phyloP scores from a whole-genome alignment of 2,113 vertebrate genomes.

The Rhabdomys dilectus region DNA sequence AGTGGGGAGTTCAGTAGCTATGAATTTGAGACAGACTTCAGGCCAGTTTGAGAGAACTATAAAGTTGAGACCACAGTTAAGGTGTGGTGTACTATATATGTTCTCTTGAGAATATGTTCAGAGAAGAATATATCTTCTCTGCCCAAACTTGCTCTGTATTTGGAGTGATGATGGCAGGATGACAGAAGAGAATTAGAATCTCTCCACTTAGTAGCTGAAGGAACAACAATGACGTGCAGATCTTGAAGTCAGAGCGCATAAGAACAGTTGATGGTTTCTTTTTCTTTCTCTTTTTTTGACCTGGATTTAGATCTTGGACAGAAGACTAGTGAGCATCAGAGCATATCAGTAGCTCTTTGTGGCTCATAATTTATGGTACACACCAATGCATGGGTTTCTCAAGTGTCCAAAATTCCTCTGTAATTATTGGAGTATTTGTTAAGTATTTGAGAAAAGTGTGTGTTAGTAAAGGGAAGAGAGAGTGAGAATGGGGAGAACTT shows the following conservation, averaged over 20 bases:
- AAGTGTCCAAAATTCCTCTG: neutral
- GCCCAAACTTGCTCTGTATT: neutral
- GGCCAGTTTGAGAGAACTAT: neutral
- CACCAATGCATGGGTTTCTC: neutral
- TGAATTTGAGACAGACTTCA: neutral
- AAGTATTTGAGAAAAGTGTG: neutral
- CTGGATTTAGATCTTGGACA: conserved; percentile 4
- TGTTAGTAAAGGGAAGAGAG: neutral
- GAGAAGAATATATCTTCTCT: too few relatives aligned
- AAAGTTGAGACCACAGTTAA: neutral
- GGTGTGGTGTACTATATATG: neutral
- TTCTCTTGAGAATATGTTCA: neutral
- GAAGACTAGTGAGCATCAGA: neutral
- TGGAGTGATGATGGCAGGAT: neutral
- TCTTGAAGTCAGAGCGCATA: neutral
- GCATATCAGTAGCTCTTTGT: neutral
- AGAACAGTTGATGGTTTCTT: neutral
- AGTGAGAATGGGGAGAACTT: neutral
- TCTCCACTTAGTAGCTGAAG: neutral
- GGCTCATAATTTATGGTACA: neutral
- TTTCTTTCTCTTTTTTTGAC: neutral
- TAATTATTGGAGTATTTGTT: neutral
- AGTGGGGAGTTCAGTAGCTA: neutral
- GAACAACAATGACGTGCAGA: neutral
- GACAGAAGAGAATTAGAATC: neutral